A percentile compares a stretch with the other conserved stretches of the same genome.
phyloP scores from a whole-genome alignment of 1,140 invertebrate species.

The Cepaea nemoralis region DNA sequence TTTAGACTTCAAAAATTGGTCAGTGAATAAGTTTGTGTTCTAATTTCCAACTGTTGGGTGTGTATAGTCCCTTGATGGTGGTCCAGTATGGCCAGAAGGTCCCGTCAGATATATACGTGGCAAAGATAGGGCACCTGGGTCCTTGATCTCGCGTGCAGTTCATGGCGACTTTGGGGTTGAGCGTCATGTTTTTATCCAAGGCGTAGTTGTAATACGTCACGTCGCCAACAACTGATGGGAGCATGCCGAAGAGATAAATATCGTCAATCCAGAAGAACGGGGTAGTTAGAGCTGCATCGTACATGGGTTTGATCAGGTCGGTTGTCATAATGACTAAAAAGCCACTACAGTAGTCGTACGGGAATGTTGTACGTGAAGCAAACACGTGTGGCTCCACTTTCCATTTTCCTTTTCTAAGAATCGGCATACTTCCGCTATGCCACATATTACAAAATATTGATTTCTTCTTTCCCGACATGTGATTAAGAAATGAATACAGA shows the following conservation, averaged over 20 bases:
- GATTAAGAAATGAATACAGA: too few species aligned
- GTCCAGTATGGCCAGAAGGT: constrained; percentile 9
- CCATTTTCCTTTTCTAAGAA: constrained; percentile 53
- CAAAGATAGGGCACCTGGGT: neutral
- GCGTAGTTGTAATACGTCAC: constrained; percentile 19
- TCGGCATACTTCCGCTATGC: constrained; percentile 47
- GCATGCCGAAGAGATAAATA: constrained; percentile 61
- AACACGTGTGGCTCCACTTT: constrained; percentile 46
- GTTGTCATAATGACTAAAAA: constrained; percentile 56
- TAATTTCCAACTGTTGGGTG: neutral
- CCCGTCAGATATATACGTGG: neutral
- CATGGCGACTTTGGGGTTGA: neutral
- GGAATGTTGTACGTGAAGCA: constrained; percentile 44
- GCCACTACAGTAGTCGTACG: constrained; percentile 49
- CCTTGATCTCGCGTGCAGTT: neutral
- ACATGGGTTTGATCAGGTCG: constrained; percentile 64
- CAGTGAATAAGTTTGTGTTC: neutral
- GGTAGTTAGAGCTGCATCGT: constrained; percentile 50
- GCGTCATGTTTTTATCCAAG: constrained; percentile 16
- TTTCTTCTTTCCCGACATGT: too few species aligned
- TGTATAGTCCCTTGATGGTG: neutral
- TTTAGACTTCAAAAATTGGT: too few species aligned
- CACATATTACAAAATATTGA: constrained; percentile 49
- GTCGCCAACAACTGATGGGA: constrained; percentile 35
- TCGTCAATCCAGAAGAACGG: too few species aligned